phyloP scores from a whole-genome alignment of 1,140 invertebrate species.

The Zaprionus nigranus region DNA sequence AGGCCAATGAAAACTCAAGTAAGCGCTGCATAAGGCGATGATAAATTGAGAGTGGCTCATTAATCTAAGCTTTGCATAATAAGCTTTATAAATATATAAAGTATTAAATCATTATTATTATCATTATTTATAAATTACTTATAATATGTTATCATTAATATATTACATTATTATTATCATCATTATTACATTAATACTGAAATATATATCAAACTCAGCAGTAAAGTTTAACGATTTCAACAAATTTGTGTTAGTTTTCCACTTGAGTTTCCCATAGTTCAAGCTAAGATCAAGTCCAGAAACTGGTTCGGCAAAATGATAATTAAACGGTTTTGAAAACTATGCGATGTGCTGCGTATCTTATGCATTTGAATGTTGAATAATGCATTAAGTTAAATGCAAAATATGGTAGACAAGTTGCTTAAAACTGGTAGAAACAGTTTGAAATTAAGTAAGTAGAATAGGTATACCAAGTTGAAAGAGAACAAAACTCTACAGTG shows the following conservation, averaged over 20 bases:
- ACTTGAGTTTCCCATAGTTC: not conserved
- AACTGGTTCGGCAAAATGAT: not conserved
- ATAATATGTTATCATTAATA: no score
- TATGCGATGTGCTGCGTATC: not conserved
- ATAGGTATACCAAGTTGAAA: no score
- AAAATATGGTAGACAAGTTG: not conserved
- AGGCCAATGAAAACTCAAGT: not conserved
- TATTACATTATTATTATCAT: no score
- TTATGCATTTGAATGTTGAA: not conserved
- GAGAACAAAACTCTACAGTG: no score
- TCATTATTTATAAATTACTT: no score
- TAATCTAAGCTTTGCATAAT: not conserved
- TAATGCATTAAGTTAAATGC: not conserved
- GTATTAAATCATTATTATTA: no score
- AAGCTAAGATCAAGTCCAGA: not conserved
- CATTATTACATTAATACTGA: no score
- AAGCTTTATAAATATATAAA: no score
- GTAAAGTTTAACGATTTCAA: no score
- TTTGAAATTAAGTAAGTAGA: not conserved
- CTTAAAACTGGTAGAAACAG: not conserved
- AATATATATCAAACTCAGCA: no score
- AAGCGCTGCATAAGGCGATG: not conserved
- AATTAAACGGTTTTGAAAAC: not conserved
- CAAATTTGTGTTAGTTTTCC: not conserved
- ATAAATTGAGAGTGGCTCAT: not conserved